These are phyloP conservation scores for Pterophyllum scalare DNA, from an alignment of 2,113 vertebrate species.

Conservation along the genomic window DNA sequence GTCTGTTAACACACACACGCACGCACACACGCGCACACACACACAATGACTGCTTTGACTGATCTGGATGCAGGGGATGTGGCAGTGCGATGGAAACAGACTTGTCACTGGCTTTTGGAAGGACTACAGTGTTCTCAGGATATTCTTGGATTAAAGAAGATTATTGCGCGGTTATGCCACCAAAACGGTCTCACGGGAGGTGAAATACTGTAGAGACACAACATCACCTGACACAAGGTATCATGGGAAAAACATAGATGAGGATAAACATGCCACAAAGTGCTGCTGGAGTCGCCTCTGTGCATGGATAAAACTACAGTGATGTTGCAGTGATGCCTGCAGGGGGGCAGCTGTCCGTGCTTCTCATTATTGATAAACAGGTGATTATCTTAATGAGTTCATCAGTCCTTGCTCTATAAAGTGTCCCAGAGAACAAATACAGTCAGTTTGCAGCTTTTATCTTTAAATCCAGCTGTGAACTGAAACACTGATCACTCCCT, in stretches of 20 bases:
- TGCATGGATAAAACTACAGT: not conserved
- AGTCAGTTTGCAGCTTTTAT: not conserved
- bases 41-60: not conserved
- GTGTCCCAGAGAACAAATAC: not conserved
- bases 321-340: not conserved
- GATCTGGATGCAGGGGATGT: constrained; percentile 22
- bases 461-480: rapidly evolving
- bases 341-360: not conserved
- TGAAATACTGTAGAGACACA: not conserved
- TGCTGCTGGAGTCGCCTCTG: rapidly evolving
- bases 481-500: not conserved
- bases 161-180: not conserved
- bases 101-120: not conserved
- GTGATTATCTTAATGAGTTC: not conserved
- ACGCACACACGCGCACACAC: not conserved
- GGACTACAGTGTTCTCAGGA: not conserved
- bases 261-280: not conserved
- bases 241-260: not conserved
- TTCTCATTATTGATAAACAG: not conserved
- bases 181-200: not conserved
- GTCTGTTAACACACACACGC: not conserved
- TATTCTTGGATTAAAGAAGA: not conserved
- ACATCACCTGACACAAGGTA: not conserved
- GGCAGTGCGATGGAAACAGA: not conserved
- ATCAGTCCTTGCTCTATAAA: not conserved